phyloP scores from a whole-genome alignment of 2,888 invertebrate genomes.

The Clanis bilineata region DNA sequence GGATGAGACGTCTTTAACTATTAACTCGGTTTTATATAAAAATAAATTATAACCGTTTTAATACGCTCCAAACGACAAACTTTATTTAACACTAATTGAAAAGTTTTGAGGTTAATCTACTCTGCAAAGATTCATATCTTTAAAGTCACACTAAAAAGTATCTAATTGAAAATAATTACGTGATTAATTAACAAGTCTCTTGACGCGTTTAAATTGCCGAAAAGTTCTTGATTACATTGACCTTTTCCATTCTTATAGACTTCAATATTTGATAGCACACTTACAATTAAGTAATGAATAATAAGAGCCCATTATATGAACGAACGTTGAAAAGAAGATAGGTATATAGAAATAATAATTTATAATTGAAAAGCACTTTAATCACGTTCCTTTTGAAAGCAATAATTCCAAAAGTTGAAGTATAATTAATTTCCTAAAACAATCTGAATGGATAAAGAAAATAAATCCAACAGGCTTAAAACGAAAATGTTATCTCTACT shows the following conservation, averaged over 20 bases:
- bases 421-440: neutral
- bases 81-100: neutral
- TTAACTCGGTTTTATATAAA: slow-evolving; percentile 4
- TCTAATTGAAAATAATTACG: neutral
- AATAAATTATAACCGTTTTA: slow-evolving; percentile 7
- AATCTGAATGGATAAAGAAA: neutral
- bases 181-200: neutral
- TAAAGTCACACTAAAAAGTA: neutral
- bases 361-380: neutral
- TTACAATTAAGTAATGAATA: neutral
- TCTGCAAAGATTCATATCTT: neutral
- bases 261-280: neutral
- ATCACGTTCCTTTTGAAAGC: neutral
- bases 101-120: neutral
- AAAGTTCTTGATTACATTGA: neutral
- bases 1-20: slow-evolving; percentile 12
- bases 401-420: neutral
- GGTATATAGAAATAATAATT: neutral
- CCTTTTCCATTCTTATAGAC: no score
- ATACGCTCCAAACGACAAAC: neutral
- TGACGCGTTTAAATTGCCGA: neutral
- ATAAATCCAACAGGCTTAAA: neutral
- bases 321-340: neutral
- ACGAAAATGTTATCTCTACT: no score
- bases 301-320: neutral